Evolutionary conservation across 2,888 invertebrate species (phyloP).

Genomic region (Arrhopalites spinosus): DNA sequence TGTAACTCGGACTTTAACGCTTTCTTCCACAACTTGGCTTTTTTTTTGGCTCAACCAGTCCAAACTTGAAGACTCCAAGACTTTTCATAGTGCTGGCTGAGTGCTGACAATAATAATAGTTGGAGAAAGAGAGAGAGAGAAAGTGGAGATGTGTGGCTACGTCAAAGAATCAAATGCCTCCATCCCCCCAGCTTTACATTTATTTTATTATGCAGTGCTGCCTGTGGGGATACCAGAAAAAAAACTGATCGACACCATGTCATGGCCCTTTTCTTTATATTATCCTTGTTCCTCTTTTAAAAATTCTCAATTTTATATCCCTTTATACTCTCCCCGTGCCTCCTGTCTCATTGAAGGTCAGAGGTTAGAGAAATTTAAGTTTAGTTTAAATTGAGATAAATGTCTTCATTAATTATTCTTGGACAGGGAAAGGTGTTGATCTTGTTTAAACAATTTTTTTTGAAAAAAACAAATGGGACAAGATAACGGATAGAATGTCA

Average conservation of each 20-base stretch:
- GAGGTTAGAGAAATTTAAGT: too few relatives aligned
- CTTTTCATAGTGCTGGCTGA: not conserved
- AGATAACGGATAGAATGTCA: too few relatives aligned
- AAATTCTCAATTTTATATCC: not conserved
- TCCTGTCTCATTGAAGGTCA: too few relatives aligned
- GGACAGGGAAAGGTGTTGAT: not conserved
- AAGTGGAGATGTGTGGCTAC: not conserved
- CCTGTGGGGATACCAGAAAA: not conserved
- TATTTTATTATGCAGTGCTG: not conserved
- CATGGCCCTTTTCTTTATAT: not conserved
- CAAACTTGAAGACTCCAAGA: not conserved
- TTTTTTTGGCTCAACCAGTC: not conserved
- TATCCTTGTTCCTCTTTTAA: not conserved
- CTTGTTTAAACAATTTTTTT: not conserved
- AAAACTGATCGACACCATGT: not conserved
- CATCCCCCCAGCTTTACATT: not conserved
- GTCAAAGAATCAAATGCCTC: constrained; percentile 23
- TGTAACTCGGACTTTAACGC: not conserved
- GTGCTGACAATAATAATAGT: constrained; percentile 20
- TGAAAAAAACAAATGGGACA: too few relatives aligned
- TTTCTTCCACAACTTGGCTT: not conserved
- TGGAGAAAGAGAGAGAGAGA: too few relatives aligned
- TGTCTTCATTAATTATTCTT: not conserved
- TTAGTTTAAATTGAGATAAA: not conserved
- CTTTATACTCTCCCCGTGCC: not conserved